phyloP scores from a whole-genome alignment of 2,797 vertebrate species.

The Phataginus tricuspis region DNA sequence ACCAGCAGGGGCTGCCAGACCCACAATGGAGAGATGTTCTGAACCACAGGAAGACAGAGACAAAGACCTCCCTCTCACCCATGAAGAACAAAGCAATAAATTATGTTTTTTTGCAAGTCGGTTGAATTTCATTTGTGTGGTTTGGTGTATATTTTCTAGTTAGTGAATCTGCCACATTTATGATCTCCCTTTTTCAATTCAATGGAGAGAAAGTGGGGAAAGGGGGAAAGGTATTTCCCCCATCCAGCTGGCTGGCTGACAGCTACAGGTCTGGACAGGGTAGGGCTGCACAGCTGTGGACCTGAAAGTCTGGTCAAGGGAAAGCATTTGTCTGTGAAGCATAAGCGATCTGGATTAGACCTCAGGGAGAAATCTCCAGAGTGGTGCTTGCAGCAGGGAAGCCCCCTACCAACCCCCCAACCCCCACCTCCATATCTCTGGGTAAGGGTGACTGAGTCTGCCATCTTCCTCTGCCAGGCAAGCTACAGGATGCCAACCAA shows the following conservation, averaged over 20 bases:
- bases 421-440: not conserved
- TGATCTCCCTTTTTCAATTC: constrained; percentile 44
- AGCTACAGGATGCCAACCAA: too few species aligned
- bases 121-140: constrained; percentile 58
- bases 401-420: not conserved
- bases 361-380: not conserved
- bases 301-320: not conserved
- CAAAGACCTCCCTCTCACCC: constrained; percentile 52
- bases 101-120: constrained; percentile 49
- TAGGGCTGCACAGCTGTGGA: not conserved
- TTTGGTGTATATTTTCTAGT: constrained; percentile 70
- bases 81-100: constrained; percentile 75
- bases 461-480: not conserved
- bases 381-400: not conserved
- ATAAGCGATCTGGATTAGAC: not conserved
- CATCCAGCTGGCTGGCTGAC: not conserved
- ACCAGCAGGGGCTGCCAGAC: not conserved
- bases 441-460: not conserved
- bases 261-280: not conserved
- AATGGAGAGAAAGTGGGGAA: not conserved
- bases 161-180: constrained; percentile 74
- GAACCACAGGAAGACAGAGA: fast-evolving
- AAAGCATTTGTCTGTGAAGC: fast-evolving
- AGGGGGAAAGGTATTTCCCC: not conserved
- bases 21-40: fast-evolving